Evolutionary conservation across 2,113 vertebrate species (phyloP).

Genomic region (Oplegnathus fasciatus): DNA sequence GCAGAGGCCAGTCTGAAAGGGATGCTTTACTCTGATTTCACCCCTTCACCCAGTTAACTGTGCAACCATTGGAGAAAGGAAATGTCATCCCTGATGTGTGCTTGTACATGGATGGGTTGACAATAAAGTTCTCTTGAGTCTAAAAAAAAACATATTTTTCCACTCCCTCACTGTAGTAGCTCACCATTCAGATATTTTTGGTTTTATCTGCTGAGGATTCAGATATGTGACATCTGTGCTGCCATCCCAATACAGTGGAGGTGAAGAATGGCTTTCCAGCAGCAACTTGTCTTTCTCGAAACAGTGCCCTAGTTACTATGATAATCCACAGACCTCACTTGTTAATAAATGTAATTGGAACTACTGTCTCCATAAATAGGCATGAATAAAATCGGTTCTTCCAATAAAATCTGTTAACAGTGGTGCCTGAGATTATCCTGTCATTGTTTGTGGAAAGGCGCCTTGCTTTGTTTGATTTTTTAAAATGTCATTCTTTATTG

Average conservation of each 20-base stretch:
- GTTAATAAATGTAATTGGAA: conserved; percentile 11
- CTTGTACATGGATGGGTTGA: not conserved
- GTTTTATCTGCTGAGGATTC: not conserved
- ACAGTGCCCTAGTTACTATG: not conserved
- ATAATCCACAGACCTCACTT: conserved; percentile 25
- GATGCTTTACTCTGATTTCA: not conserved
- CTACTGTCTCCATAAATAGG: not conserved
- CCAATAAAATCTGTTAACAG: not conserved
- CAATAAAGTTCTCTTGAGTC: not conserved
- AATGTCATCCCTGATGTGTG: not conserved
- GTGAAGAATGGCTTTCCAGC: not conserved
- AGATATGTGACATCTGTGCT: not conserved
- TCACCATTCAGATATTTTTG: not conserved
- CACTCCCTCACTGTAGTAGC: not conserved
- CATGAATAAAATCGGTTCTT: not conserved
- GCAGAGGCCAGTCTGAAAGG: not conserved
- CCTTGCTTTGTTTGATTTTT: conserved; percentile 11
- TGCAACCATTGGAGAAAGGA: not conserved
- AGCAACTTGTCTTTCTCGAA: not conserved
- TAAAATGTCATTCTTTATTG: conserved; percentile 3
- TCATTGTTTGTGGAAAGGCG: conserved; percentile 9
- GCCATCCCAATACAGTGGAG: not conserved
- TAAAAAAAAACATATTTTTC: not conserved
- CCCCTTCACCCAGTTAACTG: not conserved
- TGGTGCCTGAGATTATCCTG: not conserved